phyloP scores from a whole-genome alignment of 2,888 invertebrate species.

The Aquatica leii region DNA sequence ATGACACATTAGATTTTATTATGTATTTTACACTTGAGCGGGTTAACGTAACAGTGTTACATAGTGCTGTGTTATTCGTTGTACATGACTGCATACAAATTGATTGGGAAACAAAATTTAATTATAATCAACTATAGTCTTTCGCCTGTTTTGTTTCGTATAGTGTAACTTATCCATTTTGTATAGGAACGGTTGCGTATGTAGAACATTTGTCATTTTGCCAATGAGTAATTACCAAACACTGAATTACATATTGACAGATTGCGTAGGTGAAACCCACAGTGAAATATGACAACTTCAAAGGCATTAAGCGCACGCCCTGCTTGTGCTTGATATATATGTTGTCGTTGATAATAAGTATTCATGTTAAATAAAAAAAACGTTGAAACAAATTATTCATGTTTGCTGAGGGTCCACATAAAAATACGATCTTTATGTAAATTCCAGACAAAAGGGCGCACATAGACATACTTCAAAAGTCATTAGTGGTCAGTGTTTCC shows the following conservation, averaged over 20 bases:
- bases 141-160: not conserved
- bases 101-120: conserved; percentile 18
- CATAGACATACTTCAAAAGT: conserved; percentile 30
- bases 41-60: not conserved
- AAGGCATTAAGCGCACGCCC: not conserved
- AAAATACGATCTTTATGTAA: conserved; percentile 34
- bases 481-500: conserved; percentile 39
- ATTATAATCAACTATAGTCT: conserved; percentile 16
- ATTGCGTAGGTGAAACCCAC: conserved; percentile 38
- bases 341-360: conserved; percentile 1
- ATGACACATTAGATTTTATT: conserved; percentile 27
- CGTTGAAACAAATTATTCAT: not conserved
- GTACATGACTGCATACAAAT: conserved; percentile 7
- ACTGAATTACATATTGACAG: conserved; percentile 58
- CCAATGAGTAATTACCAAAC: conserved; percentile 58
- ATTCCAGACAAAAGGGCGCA: conserved; percentile 18
- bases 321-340: not conserved
- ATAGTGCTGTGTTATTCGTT: no score
- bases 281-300: conserved; percentile 1
- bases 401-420: conserved; percentile 13
- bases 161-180: conserved; percentile 16
- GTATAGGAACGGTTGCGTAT: conserved; percentile 43
- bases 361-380: conserved; percentile 3
- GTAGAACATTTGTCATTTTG: conserved; percentile 51
- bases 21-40: conserved; percentile 19